A percentile compares a stretch with the other conserved stretches of the same genome.
Conservation (phyloP, 2,113 vertebrate genomes). For the Clarias magur region DNA sequence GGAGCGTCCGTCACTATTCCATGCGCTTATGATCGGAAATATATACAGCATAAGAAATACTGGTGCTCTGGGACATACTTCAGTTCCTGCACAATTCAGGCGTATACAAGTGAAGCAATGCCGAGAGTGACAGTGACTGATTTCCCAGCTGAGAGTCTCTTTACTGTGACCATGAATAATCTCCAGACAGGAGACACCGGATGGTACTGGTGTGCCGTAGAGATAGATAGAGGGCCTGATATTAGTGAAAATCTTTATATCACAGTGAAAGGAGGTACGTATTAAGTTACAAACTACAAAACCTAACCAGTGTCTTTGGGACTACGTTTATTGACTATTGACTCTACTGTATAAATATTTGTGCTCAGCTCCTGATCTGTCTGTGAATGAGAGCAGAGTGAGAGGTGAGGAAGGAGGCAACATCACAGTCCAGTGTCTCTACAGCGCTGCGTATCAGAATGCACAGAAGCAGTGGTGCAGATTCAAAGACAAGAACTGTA, state of each 20-base stretch:
- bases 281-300: neutral
- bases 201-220: constrained; percentile 24
- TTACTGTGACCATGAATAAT: constrained; percentile 39
- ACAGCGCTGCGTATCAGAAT: constrained; percentile 18
- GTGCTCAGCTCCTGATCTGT: neutral
- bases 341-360: neutral
- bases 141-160: constrained; percentile 28
- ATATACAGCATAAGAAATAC: constrained; percentile 35
- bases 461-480: constrained; percentile 42
- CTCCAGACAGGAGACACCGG: constrained; percentile 1
- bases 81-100: neutral
- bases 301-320: too few relatives aligned
- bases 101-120: neutral
- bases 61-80: neutral
- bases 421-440: constrained; percentile 49
- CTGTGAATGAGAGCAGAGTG: constrained; percentile 30
- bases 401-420: constrained; percentile 27
- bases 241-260: neutral
- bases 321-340: neutral
- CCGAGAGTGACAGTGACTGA: constrained; percentile 36
- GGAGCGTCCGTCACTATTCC: constrained; percentile 42
- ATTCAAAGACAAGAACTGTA: neutral
- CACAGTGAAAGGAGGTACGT: constrained; percentile 38
- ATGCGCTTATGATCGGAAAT: constrained; percentile 32
- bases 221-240: neutral